Evolutionary conservation across 2,797 vertebrate species (phyloP).

Genomic region (Falco concolor): DNA sequence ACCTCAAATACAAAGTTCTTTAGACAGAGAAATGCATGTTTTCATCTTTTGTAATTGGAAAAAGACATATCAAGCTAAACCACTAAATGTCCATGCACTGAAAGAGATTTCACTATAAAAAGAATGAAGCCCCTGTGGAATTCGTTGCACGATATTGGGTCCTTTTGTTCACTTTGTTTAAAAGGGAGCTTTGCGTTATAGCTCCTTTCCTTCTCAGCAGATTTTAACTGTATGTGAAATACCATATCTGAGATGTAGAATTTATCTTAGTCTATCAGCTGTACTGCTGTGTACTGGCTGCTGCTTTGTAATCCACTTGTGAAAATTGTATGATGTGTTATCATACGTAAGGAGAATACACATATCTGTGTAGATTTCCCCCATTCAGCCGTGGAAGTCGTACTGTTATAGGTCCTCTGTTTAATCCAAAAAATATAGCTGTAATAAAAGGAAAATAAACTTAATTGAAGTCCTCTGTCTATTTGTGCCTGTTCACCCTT

Average conservation of each 20-base stretch:
- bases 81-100: background rate
- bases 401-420: background rate
- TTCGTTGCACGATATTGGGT: background rate
- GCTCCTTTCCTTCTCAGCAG: background rate
- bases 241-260: background rate
- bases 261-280: conserved; percentile 4
- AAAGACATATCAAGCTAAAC: background rate
- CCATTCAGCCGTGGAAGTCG: background rate
- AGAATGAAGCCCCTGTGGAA: background rate
- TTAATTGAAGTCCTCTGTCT: background rate
- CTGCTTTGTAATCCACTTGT: background rate
- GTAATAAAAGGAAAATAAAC: background rate
- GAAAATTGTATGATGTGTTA: background rate
- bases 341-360: background rate
- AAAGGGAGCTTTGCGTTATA: background rate
- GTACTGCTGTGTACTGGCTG: background rate
- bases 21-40: background rate
- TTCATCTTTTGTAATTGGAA: background rate
- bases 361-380: background rate
- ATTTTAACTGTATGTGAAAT: background rate
- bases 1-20: background rate
- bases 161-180: conserved; percentile 1
- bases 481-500: background rate
- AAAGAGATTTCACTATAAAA: background rate
- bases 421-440: background rate